Percentiles rank a stretch among this genome's conserved stretches.
Conservation (phyloP, 2,888 invertebrate genomes). For the Chirona hameri region DNA sequence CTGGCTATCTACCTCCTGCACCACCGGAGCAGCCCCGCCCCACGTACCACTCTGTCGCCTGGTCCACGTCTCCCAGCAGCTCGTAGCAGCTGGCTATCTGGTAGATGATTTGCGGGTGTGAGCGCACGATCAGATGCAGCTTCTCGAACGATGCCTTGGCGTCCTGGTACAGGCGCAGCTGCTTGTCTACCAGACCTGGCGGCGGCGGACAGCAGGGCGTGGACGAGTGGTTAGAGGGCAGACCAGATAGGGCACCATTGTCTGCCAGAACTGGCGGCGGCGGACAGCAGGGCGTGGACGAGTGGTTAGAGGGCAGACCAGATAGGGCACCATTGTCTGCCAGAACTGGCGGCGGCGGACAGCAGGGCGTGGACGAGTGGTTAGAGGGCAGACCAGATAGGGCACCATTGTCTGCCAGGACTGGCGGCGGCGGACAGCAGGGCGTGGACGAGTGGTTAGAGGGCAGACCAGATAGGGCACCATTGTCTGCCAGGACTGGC, state of each 20-base stretch:
- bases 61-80: constrained; percentile 56
- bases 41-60: constrained; percentile 55
- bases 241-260: too few species aligned
- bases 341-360: constrained; percentile 34
- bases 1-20: too few species aligned
- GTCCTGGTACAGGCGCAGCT: constrained; percentile 64
- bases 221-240: too few species aligned
- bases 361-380: too few species aligned
- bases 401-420: too few species aligned
- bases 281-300: not conserved
- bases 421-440: constrained; percentile 33
- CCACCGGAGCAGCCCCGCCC: too few species aligned
- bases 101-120: constrained; percentile 69
- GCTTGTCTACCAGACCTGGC: constrained; percentile 64
- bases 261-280: constrained; percentile 33
- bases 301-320: too few species aligned
- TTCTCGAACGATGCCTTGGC: constrained; percentile 76
- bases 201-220: constrained; percentile 27
- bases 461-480: too few species aligned
- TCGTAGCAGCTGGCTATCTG: constrained; percentile 77
- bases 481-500: too few species aligned
- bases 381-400: too few species aligned
- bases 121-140: constrained; percentile 63
- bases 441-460: too few species aligned
- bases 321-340: too few species aligned